Percentiles rank a stretch among this genome's conserved stretches.
Conservation (phyloP, 2,888 invertebrate species). For the Aphidius colemani region DNA sequence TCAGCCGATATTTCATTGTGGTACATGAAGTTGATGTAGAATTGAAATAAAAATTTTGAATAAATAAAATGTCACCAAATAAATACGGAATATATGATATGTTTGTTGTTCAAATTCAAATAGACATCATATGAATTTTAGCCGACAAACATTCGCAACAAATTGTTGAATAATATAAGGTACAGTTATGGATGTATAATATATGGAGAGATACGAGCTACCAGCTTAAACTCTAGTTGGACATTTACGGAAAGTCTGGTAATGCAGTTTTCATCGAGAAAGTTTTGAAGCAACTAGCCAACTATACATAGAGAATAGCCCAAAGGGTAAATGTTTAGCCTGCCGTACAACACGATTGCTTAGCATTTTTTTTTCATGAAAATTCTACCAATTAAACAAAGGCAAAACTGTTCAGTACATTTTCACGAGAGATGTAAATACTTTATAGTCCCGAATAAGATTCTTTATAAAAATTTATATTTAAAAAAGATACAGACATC, state of each 20-base stretch:
- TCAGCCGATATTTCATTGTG: no score
- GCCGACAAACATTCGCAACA: no score
- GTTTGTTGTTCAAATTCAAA: not conserved
- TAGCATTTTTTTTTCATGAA: no score
- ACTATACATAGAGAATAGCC: slow-evolving; percentile 32
- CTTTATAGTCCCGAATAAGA: no score
- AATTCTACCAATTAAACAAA: not conserved
- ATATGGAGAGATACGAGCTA: slow-evolving; percentile 18
- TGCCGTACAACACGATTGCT: slow-evolving; percentile 15
- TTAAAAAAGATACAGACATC: no score
- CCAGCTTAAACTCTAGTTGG: slow-evolving; percentile 25
- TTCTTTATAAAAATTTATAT: no score
- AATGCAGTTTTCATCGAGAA: slow-evolving; percentile 56
- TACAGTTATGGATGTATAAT: slow-evolving; percentile 14
- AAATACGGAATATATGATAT: slow-evolving; percentile 11
- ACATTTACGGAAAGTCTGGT: slow-evolving; percentile 45
- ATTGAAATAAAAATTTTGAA: not conserved
- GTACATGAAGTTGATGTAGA: not conserved
- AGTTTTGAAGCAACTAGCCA: slow-evolving; percentile 40
- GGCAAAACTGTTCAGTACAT: not conserved
- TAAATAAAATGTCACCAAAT: slow-evolving; percentile 14
- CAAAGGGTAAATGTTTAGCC: slow-evolving; percentile 22
- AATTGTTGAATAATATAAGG: not conserved
- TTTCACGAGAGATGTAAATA: no score
- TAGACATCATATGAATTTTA: not conserved